Evolutionary conservation across 2,888 invertebrate genomes (phyloP).

Genomic region (Pachycephus smyrnensis): DNA sequence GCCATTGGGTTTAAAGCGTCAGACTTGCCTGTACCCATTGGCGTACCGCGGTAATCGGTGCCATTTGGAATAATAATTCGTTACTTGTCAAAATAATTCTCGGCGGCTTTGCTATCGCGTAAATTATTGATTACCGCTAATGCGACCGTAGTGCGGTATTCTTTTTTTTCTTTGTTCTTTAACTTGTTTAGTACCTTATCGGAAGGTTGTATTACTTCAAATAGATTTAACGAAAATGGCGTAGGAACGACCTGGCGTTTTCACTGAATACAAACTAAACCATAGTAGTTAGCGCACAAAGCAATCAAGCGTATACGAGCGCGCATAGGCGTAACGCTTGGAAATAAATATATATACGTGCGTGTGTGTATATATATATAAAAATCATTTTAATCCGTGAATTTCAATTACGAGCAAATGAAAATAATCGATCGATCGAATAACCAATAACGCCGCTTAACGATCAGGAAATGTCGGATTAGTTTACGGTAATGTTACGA

Average conservation of each 20-base stretch:
- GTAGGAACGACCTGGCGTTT: background rate
- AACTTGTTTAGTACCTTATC: background rate
- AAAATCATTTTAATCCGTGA: background rate
- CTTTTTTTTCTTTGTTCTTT: background rate
- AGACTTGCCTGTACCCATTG: constrained; percentile 47
- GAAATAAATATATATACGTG: background rate
- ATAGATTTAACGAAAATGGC: background rate
- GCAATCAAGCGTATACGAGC: background rate
- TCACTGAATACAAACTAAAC: background rate
- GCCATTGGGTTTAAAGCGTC: constrained; percentile 52
- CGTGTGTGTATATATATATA: background rate
- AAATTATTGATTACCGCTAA: constrained; percentile 1
- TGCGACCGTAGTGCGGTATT: background rate
- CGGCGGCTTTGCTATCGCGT: background rate
- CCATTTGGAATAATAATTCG: constrained; percentile 1
- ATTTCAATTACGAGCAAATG: background rate
- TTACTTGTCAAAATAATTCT: constrained; percentile 5
- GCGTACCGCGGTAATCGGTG: constrained; percentile 49
- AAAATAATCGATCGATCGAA: background rate
- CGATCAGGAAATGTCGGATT: background rate
- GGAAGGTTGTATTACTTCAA: background rate
- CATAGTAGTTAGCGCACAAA: background rate
- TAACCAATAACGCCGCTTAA: background rate
- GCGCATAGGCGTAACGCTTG: background rate
- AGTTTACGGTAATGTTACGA: background rate